Evolutionary conservation across 2,888 invertebrate species (phyloP).

Genomic region (Mellilla xanthometata): DNA sequence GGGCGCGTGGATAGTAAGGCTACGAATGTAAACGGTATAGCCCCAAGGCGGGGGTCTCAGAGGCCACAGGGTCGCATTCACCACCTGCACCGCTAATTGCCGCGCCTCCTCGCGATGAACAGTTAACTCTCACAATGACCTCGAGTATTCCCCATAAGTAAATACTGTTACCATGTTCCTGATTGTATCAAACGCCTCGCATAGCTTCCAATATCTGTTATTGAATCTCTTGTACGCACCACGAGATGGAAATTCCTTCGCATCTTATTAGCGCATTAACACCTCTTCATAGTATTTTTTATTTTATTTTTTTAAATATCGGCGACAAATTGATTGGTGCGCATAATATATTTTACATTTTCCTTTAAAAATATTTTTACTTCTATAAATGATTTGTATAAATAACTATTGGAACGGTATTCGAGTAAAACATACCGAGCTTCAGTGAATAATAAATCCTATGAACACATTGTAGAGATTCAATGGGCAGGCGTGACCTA

Average conservation of each 20-base stretch:
- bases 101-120: slow-evolving; percentile 68
- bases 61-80: slow-evolving; percentile 73
- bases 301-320: slow-evolving; percentile 17
- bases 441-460: slow-evolving; percentile 41
- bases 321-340: slow-evolving; percentile 2
- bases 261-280: slow-evolving; percentile 32
- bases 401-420: neutral
- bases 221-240: slow-evolving; percentile 31
- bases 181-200: slow-evolving; percentile 39
- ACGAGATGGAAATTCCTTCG: slow-evolving; percentile 31
- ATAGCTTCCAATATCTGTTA: slow-evolving; percentile 35
- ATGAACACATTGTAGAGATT: slow-evolving; percentile 47
- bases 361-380: no score
- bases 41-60: slow-evolving; percentile 34
- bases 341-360: no score
- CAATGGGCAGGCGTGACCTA: slow-evolving; percentile 62
- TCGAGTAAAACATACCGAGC: slow-evolving; percentile 15
- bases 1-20: slow-evolving; percentile 59
- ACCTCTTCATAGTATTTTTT: slow-evolving; percentile 30
- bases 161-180: slow-evolving; percentile 46
- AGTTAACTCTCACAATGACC: slow-evolving; percentile 64
- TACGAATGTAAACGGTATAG: slow-evolving; percentile 56
- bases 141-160: slow-evolving; percentile 48
- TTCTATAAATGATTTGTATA: no score
- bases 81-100: slow-evolving; percentile 77